Base-by-base conservation (phyloP, 2,888 invertebrate species). In the Allolobophora icterica region DNA sequence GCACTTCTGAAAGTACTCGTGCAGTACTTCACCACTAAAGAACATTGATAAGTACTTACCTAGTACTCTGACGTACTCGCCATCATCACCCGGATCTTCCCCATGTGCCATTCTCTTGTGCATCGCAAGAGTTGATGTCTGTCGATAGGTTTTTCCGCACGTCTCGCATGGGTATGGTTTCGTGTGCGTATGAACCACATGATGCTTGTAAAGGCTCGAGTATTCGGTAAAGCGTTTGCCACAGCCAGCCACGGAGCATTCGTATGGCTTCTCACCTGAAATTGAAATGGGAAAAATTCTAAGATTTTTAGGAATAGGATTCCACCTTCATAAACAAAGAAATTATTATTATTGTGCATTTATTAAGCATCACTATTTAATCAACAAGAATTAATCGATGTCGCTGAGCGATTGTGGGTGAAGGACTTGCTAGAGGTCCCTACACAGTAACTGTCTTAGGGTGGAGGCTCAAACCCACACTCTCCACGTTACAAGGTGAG, bases 141-240 rank as follows among this genome's bases (percentile, higher is more conserved):
- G 96, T 71, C 97, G 95, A 92, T 96, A 97, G 90, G 96, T 96
- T 93, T 96, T 96, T 83, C 96, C 96, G 94, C 97, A 97, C 91
- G 96, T 95, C 92, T 96, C 95, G 93, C 97, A 97, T 89, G 95
- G 95, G 93, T 96, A 96, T 8, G 96, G 96, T 93, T 96, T 96
- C 92, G 96, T 95, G 90, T 96, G 96, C 40, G 96, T 96, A 94
- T 97, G 97, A 13, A 96, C 96, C 83, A 96, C 95, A 93, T 96
- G 96, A 94, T 97, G 97, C 94, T 97, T 97, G 94, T 97, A 97
- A 34, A 97, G 96, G 93, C 97, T 97, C 90, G 97, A 97, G 94
- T 97, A 97, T 94, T 97, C 97, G 0, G 97, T 97, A 93, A 97
- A 97, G 89, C 96, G 95, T 94, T 96, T 96, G 38, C 96, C 96